Conservation (phyloP, 2,797 vertebrate species). For the Ateles fusciceps region DNA sequence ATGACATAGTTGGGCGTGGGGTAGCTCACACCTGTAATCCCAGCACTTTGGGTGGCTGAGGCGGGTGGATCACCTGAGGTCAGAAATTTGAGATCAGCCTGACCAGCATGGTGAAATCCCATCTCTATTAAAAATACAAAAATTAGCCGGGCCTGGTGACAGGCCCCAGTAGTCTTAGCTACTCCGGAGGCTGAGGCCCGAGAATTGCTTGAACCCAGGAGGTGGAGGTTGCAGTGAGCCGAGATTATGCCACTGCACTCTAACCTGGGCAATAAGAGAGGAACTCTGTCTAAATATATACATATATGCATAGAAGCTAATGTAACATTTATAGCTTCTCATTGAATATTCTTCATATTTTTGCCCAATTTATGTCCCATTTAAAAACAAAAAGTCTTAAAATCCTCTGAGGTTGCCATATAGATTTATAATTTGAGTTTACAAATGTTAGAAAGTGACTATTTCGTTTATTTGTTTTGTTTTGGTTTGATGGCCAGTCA, state of each 20-base stretch:
- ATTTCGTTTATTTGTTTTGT: not conserved
- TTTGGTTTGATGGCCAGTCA: not conserved
- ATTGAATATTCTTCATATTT: not conserved
- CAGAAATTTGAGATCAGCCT: not conserved
- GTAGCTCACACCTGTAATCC: not conserved
- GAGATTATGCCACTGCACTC: not conserved
- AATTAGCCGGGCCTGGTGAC: not conserved
- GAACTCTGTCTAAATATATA: too few species aligned
- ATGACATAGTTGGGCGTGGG: rapidly evolving
- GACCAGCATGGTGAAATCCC: not conserved
- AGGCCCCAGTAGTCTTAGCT: not conserved
- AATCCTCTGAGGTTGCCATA: not conserved
- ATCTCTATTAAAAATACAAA: not conserved
- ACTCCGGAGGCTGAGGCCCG: not conserved
- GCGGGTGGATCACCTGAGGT: not conserved
- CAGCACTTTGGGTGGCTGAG: not conserved
- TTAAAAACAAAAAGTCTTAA: not conserved
- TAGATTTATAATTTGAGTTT: not conserved
- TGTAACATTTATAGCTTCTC: not conserved
- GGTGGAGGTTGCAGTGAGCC: too few species aligned
- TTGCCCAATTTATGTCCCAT: not conserved
- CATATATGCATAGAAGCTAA: not conserved
- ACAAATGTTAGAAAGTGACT: not conserved
- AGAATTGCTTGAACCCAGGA: not conserved
- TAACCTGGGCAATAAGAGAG: too few species aligned